These are phyloP conservation scores for Hydrozoanthus tunicans DNA, from an alignment of 64 coral and sea anemone genomes.

Conservation along the genomic window DNA sequence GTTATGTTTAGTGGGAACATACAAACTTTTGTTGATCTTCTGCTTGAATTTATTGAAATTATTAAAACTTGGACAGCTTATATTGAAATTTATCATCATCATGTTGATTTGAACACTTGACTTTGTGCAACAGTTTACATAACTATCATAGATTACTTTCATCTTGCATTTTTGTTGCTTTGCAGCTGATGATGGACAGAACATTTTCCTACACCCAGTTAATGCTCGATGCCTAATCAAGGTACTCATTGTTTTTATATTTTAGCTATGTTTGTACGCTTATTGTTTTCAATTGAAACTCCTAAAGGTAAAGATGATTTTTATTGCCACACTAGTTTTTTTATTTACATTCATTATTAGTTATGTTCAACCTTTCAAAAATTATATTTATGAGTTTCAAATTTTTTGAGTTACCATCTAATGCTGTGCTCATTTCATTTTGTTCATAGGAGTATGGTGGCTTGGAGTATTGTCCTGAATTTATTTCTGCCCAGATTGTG, in stretches of 20 bases:
- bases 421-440: neutral
- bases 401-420: neutral
- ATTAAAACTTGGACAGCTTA: neutral
- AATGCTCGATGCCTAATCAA: constrained; percentile 93
- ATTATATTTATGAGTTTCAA: neutral
- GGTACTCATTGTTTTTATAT: constrained; percentile 32
- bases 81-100: neutral
- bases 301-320: too few species aligned
- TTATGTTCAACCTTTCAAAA: neutral
- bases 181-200: constrained; percentile 97
- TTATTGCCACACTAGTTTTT: too few species aligned
- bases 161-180: neutral
- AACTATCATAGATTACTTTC: neutral
- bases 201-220: constrained; percentile 90
- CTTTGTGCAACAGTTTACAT: too few species aligned
- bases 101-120: too few species aligned
- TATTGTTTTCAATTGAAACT: too few species aligned
- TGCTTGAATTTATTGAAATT: too few species aligned
- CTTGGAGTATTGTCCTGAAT: constrained; percentile 82
- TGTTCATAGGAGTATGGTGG: constrained; percentile 86
- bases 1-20: too few species aligned
- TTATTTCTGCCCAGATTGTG: constrained; percentile 71
- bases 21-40: too few species aligned
- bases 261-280: neutral
- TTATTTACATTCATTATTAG: neutral